Evolutionary conservation across 2,797 vertebrate species (phyloP), one percentile per base, ranked within the genome.

Genomic region (Urocyon cinereoargenteus): DNA sequence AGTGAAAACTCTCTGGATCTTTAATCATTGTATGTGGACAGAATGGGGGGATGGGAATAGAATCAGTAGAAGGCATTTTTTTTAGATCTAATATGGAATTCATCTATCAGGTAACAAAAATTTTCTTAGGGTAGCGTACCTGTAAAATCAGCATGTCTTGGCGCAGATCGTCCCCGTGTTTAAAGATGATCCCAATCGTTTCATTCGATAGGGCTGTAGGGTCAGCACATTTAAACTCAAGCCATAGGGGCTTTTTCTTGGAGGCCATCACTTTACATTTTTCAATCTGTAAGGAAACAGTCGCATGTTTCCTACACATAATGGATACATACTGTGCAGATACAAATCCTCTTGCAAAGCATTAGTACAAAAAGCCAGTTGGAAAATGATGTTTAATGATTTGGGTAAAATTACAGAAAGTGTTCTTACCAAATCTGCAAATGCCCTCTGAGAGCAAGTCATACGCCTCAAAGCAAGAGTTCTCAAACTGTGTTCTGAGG

Each of bases 61-160:
- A 61, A 18, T 77, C 12, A 49, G 21, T 36, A 95, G 79, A 49
- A 59, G 45, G 28, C 36, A 59, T 73, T 73, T 36, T 6, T 73
- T 93, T 87, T 62, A 83, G 34, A 77, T 68, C 16, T 61, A 86
- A 62, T 12, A 75, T 2, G 66, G 64, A 84, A 85, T 53, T 78
- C 24, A 72, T 82, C 92, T 91, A 62, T 90, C 77, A 94, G 82
- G 62, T 49, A 90, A 70, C 0, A 34, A 34, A 31, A 22, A n/a
- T 14, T 31, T 34, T 72, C 21, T 83, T 77, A 55, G 2, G 16
- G 51, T 6, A 61, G 19, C 89, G 15, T 98, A 99, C 99, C 99
- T 99, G 99, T 97, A 99, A 99, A 98, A 99, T 99, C 73, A 99
- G 99, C 99, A 99, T 99, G 95, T 99, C 99, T 98, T 99, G 99